phyloP scores from a whole-genome alignment of 1,140 invertebrate genomes.

The Ips nitidus region DNA sequence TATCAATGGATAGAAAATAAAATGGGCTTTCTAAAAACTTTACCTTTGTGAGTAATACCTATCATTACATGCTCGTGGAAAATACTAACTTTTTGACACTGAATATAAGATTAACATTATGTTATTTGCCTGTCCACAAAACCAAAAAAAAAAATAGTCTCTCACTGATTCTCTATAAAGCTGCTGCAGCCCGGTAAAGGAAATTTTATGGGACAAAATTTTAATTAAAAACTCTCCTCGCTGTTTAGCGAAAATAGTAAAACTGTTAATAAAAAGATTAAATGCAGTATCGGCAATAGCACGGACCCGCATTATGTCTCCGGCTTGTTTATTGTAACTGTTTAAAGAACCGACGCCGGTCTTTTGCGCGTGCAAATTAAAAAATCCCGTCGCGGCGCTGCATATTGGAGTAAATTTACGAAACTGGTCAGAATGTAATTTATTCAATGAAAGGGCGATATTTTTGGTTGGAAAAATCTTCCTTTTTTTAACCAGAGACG shows the following conservation, averaged over 20 bases:
- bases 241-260: not conserved
- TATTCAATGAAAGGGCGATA: not conserved
- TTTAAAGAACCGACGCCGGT: not conserved
- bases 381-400: not conserved
- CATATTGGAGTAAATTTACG: not conserved
- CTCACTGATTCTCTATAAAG: not conserved
- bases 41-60: too few relatives aligned
- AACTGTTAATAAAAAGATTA: constrained; percentile 1
- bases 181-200: not conserved
- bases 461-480: not conserved
- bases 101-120: too few relatives aligned
- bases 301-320: not conserved
- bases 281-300: not conserved
- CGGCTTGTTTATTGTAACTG: not conserved
- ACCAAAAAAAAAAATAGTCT: too few relatives aligned
- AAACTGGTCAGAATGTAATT: not conserved
- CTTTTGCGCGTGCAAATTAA: not conserved
- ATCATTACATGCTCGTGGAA: too few relatives aligned
- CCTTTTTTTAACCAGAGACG: not conserved
- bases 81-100: too few relatives aligned
- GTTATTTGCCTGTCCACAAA: too few relatives aligned
- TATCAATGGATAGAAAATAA: too few relatives aligned
- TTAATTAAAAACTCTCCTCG: not conserved
- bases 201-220: not conserved
- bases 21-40: too few relatives aligned